These are phyloP conservation scores for Gonioctena quinquepunctata DNA, from an alignment of 1,140 invertebrate species.

Conservation along the genomic window DNA sequence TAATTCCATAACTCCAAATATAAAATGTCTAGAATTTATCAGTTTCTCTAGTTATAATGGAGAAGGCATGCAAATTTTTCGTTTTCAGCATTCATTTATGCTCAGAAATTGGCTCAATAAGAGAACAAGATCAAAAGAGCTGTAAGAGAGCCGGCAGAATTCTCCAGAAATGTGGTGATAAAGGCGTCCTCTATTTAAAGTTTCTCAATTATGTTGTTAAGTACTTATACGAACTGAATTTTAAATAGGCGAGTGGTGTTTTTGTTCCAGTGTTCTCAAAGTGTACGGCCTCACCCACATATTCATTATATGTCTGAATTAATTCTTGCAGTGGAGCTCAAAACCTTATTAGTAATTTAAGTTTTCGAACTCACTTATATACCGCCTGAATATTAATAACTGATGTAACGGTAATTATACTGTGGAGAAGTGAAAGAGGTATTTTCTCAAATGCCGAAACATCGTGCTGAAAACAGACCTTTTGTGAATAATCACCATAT, in stretches of 20 bases:
- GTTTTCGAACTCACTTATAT: constrained; percentile 27
- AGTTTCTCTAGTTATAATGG: no score
- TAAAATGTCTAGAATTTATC: no score
- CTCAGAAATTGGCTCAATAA: no score
- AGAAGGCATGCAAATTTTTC: no score
- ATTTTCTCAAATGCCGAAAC: no score
- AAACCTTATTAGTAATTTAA: constrained; percentile 32
- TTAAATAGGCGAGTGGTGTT: constrained; percentile 32
- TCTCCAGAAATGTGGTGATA: constrained; percentile 9
- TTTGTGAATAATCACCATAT: no score
- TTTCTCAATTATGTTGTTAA: constrained; percentile 37
- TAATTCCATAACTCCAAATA: no score
- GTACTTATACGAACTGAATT: constrained; percentile 35
- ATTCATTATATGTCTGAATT: constrained; percentile 31
- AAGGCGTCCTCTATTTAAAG: constrained; percentile 30
- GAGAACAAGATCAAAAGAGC: background rate
- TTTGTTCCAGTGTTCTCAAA: constrained; percentile 9
- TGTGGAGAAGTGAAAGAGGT: no score
- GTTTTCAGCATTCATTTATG: no score
- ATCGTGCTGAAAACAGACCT: no score
- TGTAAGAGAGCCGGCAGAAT: background rate
- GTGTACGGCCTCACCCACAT: constrained; percentile 22
- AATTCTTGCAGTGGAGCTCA: constrained; percentile 26
- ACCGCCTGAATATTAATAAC: constrained; percentile 30
- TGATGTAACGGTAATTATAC: constrained; percentile 23